Percentiles rank a stretch among this genome's conserved stretches.
Evolutionary conservation across 2,888 invertebrate species (phyloP).

Genomic region (Proisotoma minuta): DNA sequence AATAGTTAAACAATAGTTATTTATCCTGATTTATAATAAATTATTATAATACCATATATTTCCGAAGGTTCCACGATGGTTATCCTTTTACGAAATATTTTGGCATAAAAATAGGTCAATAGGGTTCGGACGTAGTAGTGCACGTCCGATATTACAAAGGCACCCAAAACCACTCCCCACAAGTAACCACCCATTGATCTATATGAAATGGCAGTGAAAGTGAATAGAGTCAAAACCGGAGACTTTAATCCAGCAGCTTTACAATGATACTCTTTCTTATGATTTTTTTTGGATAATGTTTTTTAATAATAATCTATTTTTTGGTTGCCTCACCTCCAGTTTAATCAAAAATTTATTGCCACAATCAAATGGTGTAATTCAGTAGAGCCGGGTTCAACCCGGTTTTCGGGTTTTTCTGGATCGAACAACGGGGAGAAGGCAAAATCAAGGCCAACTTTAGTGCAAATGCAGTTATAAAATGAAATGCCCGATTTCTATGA

Average conservation of each 20-base stretch:
- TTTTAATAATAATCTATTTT: too few relatives aligned
- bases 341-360: too few relatives aligned
- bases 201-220: conserved; percentile 8
- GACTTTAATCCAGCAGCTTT: too few relatives aligned
- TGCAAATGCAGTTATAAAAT: too few relatives aligned
- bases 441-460: conserved; percentile 1
- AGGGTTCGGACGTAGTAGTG: conserved; percentile 71
- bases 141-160: conserved; percentile 69
- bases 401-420: background rate
- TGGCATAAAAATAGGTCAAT: conserved; percentile 65
- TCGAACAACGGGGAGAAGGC: background rate
- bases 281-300: too few relatives aligned
- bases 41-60: conserved; percentile 65
- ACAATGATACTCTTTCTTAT: too few relatives aligned
- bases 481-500: too few relatives aligned
- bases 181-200: conserved; percentile 5
- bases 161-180: conserved; percentile 18
- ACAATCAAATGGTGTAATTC: too few relatives aligned
- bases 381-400: background rate
- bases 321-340: too few relatives aligned
- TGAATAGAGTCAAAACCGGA: too few relatives aligned
- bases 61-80: conserved; percentile 65
- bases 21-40: background rate
- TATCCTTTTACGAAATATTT: conserved; percentile 65
- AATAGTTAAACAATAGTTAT: background rate